Evolutionary conservation across 2,797 vertebrate species (phyloP), one percentile per base, ranked within the genome.

Genomic region (Anabacerthia variegaticeps): DNA sequence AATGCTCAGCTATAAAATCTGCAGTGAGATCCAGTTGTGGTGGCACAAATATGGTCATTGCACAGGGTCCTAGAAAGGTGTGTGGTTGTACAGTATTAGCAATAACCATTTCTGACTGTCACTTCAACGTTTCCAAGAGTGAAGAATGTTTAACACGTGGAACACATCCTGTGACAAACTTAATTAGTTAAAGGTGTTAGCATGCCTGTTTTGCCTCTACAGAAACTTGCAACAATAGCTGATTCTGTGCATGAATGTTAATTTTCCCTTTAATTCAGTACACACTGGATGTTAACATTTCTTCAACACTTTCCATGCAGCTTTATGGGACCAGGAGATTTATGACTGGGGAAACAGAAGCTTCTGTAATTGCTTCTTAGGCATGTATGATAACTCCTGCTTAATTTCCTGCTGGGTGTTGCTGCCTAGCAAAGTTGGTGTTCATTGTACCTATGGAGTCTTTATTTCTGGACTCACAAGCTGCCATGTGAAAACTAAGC

Each of bases 401-500:
- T 87, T 93, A 69, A 94, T 97, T 96, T 97, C 82, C 79, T 96
- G 65, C 82, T 84, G 58, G 56, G 49, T 96, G 27, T 76, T 83
- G 26, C 39, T 96, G 36, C 65, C 58, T 89, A 91, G 44, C 46
- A 79, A 91, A 65, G 52, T 62, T 67, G 30, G 7, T 80, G 34
- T 76, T 85, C 43, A 30, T 73, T 92, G 62, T 94, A 66, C 24
- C 83, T 76, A 43, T 1, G 13, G 43, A 75, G 36, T 83, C 91
- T 59, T 92, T 89, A 56, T 88, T 96, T 94, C 82, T 83, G 76
- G 66, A 59, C 27, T 91, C 24, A 24, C 7, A n/a, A 43, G 27
- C 37, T 89, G 65, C 48, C 39, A 17, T 44, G 41, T 88, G 54
- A 49, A 93, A 83, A 72, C 30, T 19, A 9, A 80, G 46, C 52